These are phyloP conservation scores for Drosophila aldrichi DNA, from an alignment of 2,888 invertebrate genomes.

Conservation along the genomic window DNA sequence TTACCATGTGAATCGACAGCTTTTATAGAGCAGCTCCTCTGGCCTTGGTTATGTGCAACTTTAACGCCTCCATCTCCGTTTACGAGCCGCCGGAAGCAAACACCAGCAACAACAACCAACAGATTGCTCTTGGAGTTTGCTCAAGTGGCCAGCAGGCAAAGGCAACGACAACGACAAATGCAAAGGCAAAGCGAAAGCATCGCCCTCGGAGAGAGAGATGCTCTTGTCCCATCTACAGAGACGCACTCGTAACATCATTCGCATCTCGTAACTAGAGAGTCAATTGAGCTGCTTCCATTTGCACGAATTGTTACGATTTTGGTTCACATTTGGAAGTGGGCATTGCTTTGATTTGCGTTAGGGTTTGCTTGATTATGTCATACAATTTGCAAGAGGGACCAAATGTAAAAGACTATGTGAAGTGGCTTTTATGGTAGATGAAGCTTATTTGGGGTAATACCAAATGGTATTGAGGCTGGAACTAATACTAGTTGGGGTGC, in stretches of 20 bases:
- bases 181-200: slow-evolving; percentile 39
- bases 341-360: neutral
- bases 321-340: slow-evolving; percentile 15
- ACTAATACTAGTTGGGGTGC: neutral
- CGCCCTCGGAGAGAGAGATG: slow-evolving; percentile 56
- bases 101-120: slow-evolving; percentile 15
- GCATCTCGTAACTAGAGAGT: slow-evolving; percentile 29
- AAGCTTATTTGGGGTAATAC: slow-evolving; percentile 1
- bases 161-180: slow-evolving; percentile 42
- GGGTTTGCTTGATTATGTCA: slow-evolving; percentile 42
- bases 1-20: slow-evolving; percentile 39
- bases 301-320: slow-evolving; percentile 54
- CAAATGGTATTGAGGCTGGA: neutral
- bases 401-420: slow-evolving; percentile 4
- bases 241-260: slow-evolving; percentile 26
- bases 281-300: slow-evolving; percentile 44
- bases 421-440: neutral
- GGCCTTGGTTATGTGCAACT: slow-evolving; percentile 41
- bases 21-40: slow-evolving; percentile 63
- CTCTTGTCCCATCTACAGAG: slow-evolving; percentile 18
- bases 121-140: slow-evolving; percentile 15
- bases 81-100: slow-evolving; percentile 44
- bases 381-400: slow-evolving; percentile 12
- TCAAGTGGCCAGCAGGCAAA: slow-evolving; percentile 54
- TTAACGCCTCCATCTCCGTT: slow-evolving; percentile 40